These are phyloP conservation scores for Drosophila lacicola DNA, from an alignment of 2,888 invertebrate species.

Conservation along the genomic window DNA sequence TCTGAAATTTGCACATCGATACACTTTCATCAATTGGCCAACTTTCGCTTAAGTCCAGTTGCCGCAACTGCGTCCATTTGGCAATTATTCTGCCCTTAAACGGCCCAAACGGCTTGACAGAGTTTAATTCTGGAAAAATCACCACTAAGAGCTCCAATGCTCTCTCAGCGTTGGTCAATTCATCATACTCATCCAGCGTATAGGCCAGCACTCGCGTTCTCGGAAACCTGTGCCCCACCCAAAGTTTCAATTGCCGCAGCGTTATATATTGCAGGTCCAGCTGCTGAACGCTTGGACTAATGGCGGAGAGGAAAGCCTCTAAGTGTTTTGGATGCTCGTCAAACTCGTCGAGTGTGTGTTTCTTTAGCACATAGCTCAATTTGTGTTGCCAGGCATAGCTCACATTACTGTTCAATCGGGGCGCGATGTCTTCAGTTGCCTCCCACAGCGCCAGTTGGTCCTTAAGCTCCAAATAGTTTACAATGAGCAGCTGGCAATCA, in stretches of 20 bases:
- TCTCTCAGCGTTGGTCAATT: neutral
- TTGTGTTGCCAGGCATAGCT: slow-evolving; percentile 21
- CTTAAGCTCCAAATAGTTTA: slow-evolving; percentile 11
- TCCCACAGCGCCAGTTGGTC: slow-evolving; percentile 36
- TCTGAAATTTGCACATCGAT: neutral
- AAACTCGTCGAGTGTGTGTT: neutral
- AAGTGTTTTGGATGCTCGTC: neutral
- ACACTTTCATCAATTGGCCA: neutral
- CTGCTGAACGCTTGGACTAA: slow-evolving; percentile 20
- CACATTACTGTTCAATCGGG: slow-evolving; percentile 5
- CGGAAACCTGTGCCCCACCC: slow-evolving; percentile 8
- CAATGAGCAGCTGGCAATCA: slow-evolving; percentile 30
- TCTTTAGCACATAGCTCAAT: neutral
- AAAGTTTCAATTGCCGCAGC: slow-evolving; percentile 2
- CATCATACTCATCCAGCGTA: neutral
- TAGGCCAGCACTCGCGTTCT: slow-evolving; percentile 15
- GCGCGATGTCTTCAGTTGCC: slow-evolving; percentile 12
- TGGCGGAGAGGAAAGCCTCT: slow-evolving; percentile 16
- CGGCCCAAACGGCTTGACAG: neutral
- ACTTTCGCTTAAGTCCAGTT: slow-evolving; percentile 13
- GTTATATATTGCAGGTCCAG: neutral
- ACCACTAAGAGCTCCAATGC: neutral
- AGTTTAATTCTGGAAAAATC: slow-evolving; percentile 14
- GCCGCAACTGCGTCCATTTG: slow-evolving; percentile 11
- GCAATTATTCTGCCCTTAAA: neutral